These are phyloP conservation scores for Drosophila pallidifrons DNA, from an alignment of 1,140 invertebrate genomes.

Conservation along the genomic window DNA sequence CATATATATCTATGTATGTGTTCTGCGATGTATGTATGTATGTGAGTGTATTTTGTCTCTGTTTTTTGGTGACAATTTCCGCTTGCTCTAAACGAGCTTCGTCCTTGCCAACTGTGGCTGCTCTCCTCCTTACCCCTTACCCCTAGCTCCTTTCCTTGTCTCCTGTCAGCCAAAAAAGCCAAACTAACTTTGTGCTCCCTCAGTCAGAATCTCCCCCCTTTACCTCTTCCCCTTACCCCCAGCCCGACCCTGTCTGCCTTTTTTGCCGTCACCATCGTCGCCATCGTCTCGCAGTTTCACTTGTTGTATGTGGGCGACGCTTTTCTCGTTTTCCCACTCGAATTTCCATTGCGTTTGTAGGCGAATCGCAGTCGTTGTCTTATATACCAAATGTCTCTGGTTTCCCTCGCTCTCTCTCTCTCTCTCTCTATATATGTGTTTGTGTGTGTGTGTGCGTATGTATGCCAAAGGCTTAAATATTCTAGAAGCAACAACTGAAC, in stretches of 20 bases:
- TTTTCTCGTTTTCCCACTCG: conserved; percentile 59
- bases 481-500: conserved; percentile 14
- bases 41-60: conserved; percentile 26
- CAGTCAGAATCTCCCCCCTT: conserved; percentile 6
- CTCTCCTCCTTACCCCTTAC: neutral
- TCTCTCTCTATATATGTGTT: neutral
- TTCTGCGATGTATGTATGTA: conserved; percentile 20
- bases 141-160: too few relatives aligned
- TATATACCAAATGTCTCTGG: conserved; percentile 35
- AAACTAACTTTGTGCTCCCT: conserved; percentile 52
- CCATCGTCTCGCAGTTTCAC: conserved; percentile 73
- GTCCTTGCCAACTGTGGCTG: conserved; percentile 65
- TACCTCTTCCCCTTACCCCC: neutral
- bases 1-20: conserved; percentile 15
- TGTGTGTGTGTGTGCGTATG: conserved; percentile 8
- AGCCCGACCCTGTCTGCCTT: conserved; percentile 39
- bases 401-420: neutral
- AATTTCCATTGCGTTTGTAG: conserved; percentile 70
- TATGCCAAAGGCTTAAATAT: conserved; percentile 44
- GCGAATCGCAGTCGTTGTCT: conserved; percentile 47
- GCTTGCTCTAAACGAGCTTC: conserved; percentile 41
- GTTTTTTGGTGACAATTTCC: conserved; percentile 63
- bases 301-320: conserved; percentile 57
- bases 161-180: conserved; percentile 46
- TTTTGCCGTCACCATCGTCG: conserved; percentile 59